Evolutionary conservation across 2,888 invertebrate genomes (phyloP).

Genomic region (Apomyelois bistriatella): DNA sequence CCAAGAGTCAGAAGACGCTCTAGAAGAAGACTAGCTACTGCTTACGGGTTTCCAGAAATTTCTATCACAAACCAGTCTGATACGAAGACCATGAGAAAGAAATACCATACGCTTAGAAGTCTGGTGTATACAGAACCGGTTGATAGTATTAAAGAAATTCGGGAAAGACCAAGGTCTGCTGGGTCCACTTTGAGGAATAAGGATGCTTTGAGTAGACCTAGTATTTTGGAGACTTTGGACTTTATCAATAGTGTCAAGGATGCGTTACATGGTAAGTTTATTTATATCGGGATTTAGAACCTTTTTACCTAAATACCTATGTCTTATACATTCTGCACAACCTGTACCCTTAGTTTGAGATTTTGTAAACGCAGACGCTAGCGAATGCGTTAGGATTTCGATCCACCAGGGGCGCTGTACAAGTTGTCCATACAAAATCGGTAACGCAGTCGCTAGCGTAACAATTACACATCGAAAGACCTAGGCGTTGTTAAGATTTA

Average conservation of each 20-base stretch:
- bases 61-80: conserved; percentile 62
- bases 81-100: conserved; percentile 49
- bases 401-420: no score
- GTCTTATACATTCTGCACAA: no score
- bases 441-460: no score
- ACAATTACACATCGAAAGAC: no score
- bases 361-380: no score
- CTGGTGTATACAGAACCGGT: conserved; percentile 68
- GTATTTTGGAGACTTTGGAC: conserved; percentile 67
- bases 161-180: conserved; percentile 63
- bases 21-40: conserved; percentile 50
- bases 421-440: no score
- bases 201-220: conserved; percentile 62
- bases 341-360: no score
- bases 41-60: conserved; percentile 68
- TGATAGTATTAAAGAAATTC: conserved; percentile 60
- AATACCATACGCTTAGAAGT: conserved; percentile 52
- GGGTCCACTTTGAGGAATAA: conserved; percentile 66
- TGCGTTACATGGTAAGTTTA: conserved; percentile 61
- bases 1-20: conserved; percentile 52
- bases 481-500: no score
- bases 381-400: no score
- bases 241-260: conserved; percentile 70
- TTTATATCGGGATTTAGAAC: no score
- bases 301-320: no score